Base-by-base conservation (phyloP, 2,797 vertebrate species). In the Rhodeus uyekii region DNA sequence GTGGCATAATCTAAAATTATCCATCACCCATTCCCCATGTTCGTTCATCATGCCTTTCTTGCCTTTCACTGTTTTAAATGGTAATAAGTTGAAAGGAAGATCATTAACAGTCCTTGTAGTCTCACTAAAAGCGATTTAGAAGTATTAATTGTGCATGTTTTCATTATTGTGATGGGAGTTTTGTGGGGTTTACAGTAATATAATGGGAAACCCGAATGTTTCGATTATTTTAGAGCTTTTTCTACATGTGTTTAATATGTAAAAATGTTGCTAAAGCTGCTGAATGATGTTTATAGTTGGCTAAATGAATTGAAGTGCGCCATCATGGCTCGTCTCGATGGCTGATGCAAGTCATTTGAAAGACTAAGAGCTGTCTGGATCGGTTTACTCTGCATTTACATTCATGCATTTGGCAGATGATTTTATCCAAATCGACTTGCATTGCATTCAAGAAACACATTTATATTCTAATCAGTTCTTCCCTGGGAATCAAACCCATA, bases 341-440 rank as follows among this genome's bases (percentile, higher is more conserved):
- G 93, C 93, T 95, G 95, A 95, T 93, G 95, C 93, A 95, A 95
- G 93, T 88, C 0, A 12, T 44, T 1, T 84, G 91, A 77, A 77
- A 77, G n/a, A n/a, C n/a, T n/a, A n/a, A n/a, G 76, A 36, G 32
- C 60, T 74, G 14, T 32, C 71, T 64, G 8, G 34, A 2, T 60
- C 39, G 9, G 75, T 63, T 61, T 24, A 50, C 29, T 27, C 7
- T 36, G 18, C 60, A n/a, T n/a, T n/a, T n/a, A n/a, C n/a, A n/a
- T n/a, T n/a, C n/a, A n/a, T n/a, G n/a, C n/a, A n/a, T n/a, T n/a
- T n/a, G n/a, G n/a, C n/a, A n/a, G n/a, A n/a, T n/a, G n/a, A n/a
- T n/a, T n/a, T n/a, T n/a, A n/a, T n/a, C n/a, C n/a, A n/a, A n/a
- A n/a, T n/a, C n/a, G n/a, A n/a, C n/a, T n/a, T n/a, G n/a, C n/a